Base-by-base conservation (phyloP, 1,140 invertebrate genomes). In the Ceratina australensis region DNA sequence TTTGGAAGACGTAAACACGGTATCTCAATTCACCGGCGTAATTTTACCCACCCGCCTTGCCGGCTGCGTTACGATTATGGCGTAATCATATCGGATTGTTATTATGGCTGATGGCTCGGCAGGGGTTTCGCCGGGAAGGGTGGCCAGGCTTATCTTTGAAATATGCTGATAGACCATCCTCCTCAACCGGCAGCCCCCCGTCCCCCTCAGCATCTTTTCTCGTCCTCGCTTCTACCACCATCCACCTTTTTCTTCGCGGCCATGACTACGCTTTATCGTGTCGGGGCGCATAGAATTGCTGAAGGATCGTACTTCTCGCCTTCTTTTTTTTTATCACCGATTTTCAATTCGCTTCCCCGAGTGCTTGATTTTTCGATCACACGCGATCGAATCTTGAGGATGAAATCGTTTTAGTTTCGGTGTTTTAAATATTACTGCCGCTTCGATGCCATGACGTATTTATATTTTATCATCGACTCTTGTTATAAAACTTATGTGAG, bases 1-100 rank as follows among this genome's bases (percentile, higher is more conserved):
- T 92, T 90, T 90, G 86, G 87, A 91, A 90, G 87, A 89, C 90
- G 89, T 92, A 92, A 92, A 92, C 91, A 90, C 89, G 90, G 87
- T 92, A 92, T 92, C 91, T 91, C 91, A 91, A 92, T 92, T 92
- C 91, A 89, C 89, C 64, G 80, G 83, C 87, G 89, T 92, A 92
- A 92, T 92, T 92, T 92, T 87, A 83, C 47, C 72, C 77, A 49
- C 61, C 72, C 76, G 61, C 42, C 67, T 60, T 69, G 61, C 76
- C 72, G 82, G 82, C 89, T 87, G 84, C 86, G 88, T 91, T 92
- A 92, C 90, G 91, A 92, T 92, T 92, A 92, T 92, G 87, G 90
- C 85, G 90, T 90, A 92, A 92, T 92, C 91, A 92, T 92, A 92
- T 92, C 91, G 91, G 90, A 92, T 92, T 92, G 91, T 92, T 92